Conservation (phyloP, 2,797 vertebrate species). For the Falco biarmicus region DNA sequence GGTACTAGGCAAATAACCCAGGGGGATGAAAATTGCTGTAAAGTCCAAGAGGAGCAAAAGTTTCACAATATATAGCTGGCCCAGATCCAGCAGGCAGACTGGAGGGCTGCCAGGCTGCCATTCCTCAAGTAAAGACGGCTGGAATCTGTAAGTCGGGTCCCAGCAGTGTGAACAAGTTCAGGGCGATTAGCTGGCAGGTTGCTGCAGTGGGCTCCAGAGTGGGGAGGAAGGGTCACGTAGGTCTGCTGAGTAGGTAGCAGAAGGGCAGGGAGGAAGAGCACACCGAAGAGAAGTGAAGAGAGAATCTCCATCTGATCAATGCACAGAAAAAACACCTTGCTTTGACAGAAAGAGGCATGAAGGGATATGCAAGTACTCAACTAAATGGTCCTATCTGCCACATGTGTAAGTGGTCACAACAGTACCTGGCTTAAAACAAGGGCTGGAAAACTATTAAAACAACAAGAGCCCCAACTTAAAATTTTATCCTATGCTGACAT, state of each 20-base stretch:
- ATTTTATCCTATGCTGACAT: background rate
- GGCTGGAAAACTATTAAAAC: background rate
- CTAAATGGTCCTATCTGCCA: background rate
- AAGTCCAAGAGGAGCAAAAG: slow-evolving; percentile 48
- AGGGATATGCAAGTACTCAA: background rate
- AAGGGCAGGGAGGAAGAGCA: background rate
- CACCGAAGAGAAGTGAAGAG: background rate
- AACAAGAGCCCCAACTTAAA: background rate
- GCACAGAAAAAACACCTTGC: background rate
- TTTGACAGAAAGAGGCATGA: background rate
- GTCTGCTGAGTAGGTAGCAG: background rate
- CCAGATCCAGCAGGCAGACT: slow-evolving; percentile 2
- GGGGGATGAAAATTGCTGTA: slow-evolving; percentile 26
- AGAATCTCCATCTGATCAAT: background rate
- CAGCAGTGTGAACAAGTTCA: background rate
- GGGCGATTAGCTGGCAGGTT: background rate
- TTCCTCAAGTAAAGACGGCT: background rate
- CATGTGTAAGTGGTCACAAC: fast-evolving
- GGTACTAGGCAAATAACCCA: slow-evolving; percentile 34
- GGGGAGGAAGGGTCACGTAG: background rate
- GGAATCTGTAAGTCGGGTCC: slow-evolving; percentile 19
- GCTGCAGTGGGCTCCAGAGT: fast-evolving
- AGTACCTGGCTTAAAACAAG: background rate
- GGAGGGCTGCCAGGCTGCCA: slow-evolving; percentile 14
- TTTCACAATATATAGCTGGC: slow-evolving; percentile 44